phyloP scores from a whole-genome alignment of 2,888 invertebrate genomes.

The Nineta flava region DNA sequence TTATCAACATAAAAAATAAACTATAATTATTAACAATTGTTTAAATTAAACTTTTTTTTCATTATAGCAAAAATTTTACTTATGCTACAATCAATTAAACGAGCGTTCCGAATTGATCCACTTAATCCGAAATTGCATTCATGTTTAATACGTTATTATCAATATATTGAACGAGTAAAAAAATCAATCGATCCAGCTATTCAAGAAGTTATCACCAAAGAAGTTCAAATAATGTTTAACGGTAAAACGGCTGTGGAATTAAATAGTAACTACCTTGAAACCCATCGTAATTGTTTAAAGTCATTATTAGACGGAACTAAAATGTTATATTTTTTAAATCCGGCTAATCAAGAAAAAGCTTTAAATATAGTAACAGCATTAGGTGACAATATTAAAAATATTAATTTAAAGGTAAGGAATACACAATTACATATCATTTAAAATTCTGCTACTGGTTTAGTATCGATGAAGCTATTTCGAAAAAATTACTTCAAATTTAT shows the following conservation, averaged over 20 bases:
- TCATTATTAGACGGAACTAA: slow-evolving; percentile 71
- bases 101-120: slow-evolving; percentile 63
- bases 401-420: slow-evolving; percentile 34
- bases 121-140: slow-evolving; percentile 70
- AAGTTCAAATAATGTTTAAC: slow-evolving; percentile 37
- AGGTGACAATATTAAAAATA: slow-evolving; percentile 32
- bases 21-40: too few relatives aligned
- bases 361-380: slow-evolving; percentile 41
- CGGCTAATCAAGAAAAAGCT: slow-evolving; percentile 46
- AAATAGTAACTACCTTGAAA: slow-evolving; percentile 53
- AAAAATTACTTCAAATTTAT: not conserved
- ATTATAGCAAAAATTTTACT: slow-evolving; percentile 68
- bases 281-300: slow-evolving; percentile 45
- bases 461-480: too few relatives aligned
- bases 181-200: slow-evolving; percentile 31
- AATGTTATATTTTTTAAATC: slow-evolving; percentile 59
- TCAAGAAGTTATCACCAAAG: slow-evolving; percentile 32
- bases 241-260: slow-evolving; percentile 41
- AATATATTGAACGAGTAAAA: slow-evolving; percentile 29
- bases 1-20: too few relatives aligned
- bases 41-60: slow-evolving; percentile 11
- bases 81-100: slow-evolving; percentile 91
- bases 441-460: too few relatives aligned
- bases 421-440: not conserved
- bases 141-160: slow-evolving; percentile 66